Evolutionary conservation across 30 jellyfish, hydroid and myxozoan species (phyloP).

Genomic region (Aurelia sp.): DNA sequence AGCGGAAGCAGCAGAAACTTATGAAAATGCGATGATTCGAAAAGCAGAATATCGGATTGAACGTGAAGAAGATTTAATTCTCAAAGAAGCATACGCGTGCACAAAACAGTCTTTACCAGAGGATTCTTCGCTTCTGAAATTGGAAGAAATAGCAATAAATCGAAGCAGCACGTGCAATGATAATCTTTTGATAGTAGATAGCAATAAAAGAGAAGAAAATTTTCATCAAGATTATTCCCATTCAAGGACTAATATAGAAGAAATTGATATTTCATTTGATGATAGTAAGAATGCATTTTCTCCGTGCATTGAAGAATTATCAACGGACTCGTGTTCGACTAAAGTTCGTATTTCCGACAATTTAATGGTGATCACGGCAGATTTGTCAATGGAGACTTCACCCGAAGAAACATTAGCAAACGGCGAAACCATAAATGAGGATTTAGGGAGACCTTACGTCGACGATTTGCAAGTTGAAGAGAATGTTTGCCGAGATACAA

Average conservation of each 20-base stretch:
- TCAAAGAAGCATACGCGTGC: background rate
- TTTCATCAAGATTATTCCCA: background rate
- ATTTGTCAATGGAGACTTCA: constrained; percentile 24
- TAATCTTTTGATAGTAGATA: background rate
- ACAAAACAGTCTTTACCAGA: background rate
- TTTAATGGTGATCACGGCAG: constrained; percentile 60
- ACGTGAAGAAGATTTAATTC: background rate
- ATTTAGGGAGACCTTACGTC: background rate
- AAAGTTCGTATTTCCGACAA: constrained; percentile 50
- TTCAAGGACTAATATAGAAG: background rate
- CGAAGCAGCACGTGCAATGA: background rate
- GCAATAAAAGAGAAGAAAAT: background rate
- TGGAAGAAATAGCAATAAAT: constrained; percentile 1
- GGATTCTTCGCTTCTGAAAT: constrained; percentile 38
- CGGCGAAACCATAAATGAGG: background rate
- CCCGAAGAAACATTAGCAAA: background rate
- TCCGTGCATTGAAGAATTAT: constrained; percentile 11
- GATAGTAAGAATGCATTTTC: too few species aligned
- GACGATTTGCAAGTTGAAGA: background rate
- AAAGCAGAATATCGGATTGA: background rate
- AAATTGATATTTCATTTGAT: background rate
- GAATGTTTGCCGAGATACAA: background rate
- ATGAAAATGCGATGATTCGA: background rate
- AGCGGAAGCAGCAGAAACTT: too few species aligned
- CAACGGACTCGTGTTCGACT: background rate